Conservation (phyloP, 2,113 vertebrate species). For the Turnix velox region DNA sequence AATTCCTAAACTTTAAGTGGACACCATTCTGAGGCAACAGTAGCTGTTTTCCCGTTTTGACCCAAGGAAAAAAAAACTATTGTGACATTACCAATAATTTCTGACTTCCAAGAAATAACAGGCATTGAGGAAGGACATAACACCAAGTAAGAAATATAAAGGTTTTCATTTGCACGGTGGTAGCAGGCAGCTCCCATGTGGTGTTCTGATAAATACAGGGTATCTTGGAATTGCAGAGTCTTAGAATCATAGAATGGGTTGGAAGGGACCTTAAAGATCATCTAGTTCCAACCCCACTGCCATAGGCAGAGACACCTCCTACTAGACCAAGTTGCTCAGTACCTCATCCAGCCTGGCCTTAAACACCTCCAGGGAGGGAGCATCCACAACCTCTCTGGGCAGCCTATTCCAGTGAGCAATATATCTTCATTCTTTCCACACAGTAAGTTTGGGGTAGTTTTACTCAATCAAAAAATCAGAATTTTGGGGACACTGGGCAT, state of each 20-base stretch:
- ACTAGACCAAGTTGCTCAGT: too few relatives aligned
- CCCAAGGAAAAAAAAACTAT: neutral
- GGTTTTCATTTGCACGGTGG: neutral
- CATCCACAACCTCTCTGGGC: too few relatives aligned
- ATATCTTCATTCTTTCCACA: neutral
- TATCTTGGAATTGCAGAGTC: neutral
- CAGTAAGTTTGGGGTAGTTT: neutral
- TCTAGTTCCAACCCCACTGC: too few relatives aligned
- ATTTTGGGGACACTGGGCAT: neutral
- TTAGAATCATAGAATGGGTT: too few relatives aligned
- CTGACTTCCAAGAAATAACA: neutral
- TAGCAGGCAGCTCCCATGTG: neutral
- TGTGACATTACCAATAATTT: neutral
- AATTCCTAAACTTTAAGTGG: neutral
- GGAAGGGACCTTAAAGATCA: too few relatives aligned
- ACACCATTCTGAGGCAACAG: neutral
- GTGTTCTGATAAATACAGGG: neutral
- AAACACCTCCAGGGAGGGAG: too few relatives aligned
- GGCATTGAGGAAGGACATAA: neutral
- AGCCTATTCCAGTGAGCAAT: too few relatives aligned
- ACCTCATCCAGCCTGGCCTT: too few relatives aligned
- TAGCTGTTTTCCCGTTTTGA: neutral
- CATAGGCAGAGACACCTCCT: too few relatives aligned
- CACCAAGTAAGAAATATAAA: neutral
- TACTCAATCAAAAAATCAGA: neutral